These are phyloP conservation scores for Castor canadensis DNA, from an alignment of 2,113 vertebrate genomes.

Conservation along the genomic window DNA sequence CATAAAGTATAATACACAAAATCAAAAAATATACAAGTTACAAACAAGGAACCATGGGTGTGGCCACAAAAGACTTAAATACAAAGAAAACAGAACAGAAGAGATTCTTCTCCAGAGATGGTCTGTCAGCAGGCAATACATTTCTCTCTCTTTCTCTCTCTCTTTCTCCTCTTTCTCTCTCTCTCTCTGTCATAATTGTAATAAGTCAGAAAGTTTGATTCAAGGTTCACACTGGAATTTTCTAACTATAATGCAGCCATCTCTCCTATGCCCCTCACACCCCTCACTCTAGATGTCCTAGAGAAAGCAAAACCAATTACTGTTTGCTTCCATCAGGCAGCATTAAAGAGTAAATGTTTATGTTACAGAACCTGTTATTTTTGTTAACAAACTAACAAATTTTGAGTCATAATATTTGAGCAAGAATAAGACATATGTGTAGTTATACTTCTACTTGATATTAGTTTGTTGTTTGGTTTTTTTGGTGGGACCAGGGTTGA, in stretches of 20 bases:
- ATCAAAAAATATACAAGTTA: not conserved
- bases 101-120: not conserved
- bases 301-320: not conserved
- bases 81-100: too few relatives aligned
- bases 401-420: not conserved
- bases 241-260: not conserved
- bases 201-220: not conserved
- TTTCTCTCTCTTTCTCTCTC: not conserved
- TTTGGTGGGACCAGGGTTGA: too few relatives aligned
- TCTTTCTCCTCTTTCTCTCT: too few relatives aligned
- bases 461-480: too few relatives aligned
- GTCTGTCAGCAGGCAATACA: too few relatives aligned
- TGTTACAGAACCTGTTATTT: too few relatives aligned
- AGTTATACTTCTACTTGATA: not conserved
- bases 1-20: not conserved
- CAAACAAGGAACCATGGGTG: not conserved
- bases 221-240: not conserved
- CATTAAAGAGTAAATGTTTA: not conserved
- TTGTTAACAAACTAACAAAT: not conserved
- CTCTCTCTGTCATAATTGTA: too few relatives aligned
- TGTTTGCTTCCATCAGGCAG: not conserved
- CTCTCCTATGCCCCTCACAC: not conserved
- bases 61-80: too few relatives aligned
- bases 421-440: not conserved
- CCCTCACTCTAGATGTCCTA: not conserved